Conservation (phyloP, 2,797 vertebrate species). For the Discoglossus pictus region DNA sequence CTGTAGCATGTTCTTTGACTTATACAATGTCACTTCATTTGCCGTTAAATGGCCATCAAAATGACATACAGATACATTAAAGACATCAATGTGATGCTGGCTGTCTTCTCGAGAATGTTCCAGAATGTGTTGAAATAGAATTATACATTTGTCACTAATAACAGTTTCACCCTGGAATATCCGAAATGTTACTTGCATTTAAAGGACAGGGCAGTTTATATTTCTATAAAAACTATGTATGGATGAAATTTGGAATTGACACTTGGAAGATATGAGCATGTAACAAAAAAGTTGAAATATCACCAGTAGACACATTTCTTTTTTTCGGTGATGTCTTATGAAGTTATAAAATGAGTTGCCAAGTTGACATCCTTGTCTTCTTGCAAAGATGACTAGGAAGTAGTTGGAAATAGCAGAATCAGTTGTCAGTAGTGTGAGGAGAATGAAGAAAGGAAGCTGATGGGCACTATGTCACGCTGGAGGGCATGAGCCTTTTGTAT, state of each 20-base stretch:
- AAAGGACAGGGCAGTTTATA: constrained; percentile 21
- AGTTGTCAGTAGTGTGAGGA: background rate
- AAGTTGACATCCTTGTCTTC: constrained; percentile 28
- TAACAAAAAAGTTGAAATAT: constrained; percentile 33
- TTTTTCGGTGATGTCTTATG: constrained; percentile 35
- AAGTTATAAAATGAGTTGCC: constrained; percentile 19
- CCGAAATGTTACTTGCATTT: no score
- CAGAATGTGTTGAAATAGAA: no score
- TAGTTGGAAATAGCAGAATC: constrained; percentile 15
- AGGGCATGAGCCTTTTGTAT: constrained; percentile 11
- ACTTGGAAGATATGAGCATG: constrained; percentile 35
- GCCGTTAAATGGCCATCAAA: no score
- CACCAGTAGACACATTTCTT: constrained; percentile 30
- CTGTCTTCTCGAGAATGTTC: no score
- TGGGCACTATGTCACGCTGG: constrained; percentile 10
- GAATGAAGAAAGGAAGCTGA: constrained; percentile 15
- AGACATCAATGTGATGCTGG: no score
- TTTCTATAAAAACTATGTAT: constrained; percentile 39
- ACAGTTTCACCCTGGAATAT: no score
- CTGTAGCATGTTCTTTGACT: no score
- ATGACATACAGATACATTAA: no score
- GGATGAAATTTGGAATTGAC: constrained; percentile 36
- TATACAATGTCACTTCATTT: no score
- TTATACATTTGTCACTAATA: no score
- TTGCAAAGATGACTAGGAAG: constrained; percentile 28